Base-by-base conservation (phyloP, 92 coral and sea anemone species). In the Phymanthus crucifer region DNA sequence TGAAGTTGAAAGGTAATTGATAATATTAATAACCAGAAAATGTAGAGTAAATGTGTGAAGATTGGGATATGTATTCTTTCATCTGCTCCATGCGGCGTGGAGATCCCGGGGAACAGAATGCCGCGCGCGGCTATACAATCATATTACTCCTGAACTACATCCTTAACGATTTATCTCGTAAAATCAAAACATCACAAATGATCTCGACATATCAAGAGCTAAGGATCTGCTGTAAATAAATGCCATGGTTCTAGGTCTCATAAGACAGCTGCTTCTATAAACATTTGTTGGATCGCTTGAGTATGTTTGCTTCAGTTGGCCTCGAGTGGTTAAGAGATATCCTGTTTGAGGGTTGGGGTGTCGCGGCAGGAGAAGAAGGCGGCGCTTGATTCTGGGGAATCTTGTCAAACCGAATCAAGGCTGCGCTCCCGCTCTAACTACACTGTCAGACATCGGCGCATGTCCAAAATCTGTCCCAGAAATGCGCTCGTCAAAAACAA, bases 1-100 rank as follows among this genome's bases (percentile, higher is more conserved):
- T 66, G 87, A 69, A 77, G 83, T 81, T 66, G 89, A 84, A 84
- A 80, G 89, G 89, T 88, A 81, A 77, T 64, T 40, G 84, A 56
- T 70, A 75, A 35, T 68, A 31, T 23, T 40, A 74, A 32, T 19
- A 27, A 66, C n/a, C n/a, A n/a, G 75, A 67, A 83, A 73, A 33
- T 47, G 52, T 80, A 50, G 33, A 32, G 31, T 71, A 32, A 70
- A 56, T 80, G 71, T 52, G 77, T 54, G 84, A 40, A 33, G 56
- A 38, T 72, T 76, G 57, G 72, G 78, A 80, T 68, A 80, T 58
- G 52, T 34, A 32, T 33, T 18, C 78, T 46, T 67, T 68, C 78
- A 66, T 66, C 72, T 26, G 65, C 58, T 35, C 37, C 69, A 35
- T 5, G 72, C 81, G 81, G 72, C 54, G 57, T 36, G 37, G 13